Evolutionary conservation across 1,140 invertebrate genomes (phyloP).

Genomic region (Ooceraea biroi): DNA sequence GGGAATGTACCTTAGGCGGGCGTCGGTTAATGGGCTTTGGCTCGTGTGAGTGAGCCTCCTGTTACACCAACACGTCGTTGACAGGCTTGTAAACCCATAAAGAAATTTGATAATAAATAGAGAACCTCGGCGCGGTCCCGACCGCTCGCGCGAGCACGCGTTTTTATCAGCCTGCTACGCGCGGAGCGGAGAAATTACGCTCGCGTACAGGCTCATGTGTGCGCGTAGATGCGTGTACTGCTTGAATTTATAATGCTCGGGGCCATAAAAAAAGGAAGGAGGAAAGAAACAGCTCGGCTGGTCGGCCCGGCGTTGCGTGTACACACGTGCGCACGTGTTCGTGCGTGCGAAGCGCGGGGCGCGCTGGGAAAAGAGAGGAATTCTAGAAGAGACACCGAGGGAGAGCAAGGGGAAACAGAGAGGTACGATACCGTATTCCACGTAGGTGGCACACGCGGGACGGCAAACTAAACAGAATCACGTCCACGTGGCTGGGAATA

Average conservation of each 20-base stretch:
- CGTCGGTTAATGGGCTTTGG: constrained; percentile 53
- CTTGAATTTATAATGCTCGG: constrained; percentile 81
- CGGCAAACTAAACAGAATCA: constrained; percentile 79
- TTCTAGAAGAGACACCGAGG: not conserved
- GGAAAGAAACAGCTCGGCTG: constrained; percentile 44
- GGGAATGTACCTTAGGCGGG: constrained; percentile 38
- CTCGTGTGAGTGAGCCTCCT: constrained; percentile 49
- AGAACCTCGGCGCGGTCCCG: constrained; percentile 65
- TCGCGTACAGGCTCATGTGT: constrained; percentile 39
- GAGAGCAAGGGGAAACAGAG: constrained; percentile 1
- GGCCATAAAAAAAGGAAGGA: constrained; percentile 78
- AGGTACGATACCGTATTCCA: constrained; percentile 61
- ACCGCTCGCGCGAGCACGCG: constrained; percentile 33
- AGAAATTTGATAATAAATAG: constrained; percentile 86
- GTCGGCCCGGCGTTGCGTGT: constrained; percentile 42
- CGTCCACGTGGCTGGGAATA: constrained; percentile 72
- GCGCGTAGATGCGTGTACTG: constrained; percentile 71
- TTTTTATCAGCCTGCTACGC: constrained; percentile 79
- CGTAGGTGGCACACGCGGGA: constrained; percentile 65
- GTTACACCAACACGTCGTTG: constrained; percentile 72
- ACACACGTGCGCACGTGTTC: not conserved
- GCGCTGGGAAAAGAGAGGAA: constrained; percentile 39
- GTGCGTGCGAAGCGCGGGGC: constrained; percentile 4
- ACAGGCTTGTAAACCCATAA: constrained; percentile 85
- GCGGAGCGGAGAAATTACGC: constrained; percentile 69